phyloP scores from a whole-genome alignment of 2,113 vertebrate species.

The Heterochromis multidens region DNA sequence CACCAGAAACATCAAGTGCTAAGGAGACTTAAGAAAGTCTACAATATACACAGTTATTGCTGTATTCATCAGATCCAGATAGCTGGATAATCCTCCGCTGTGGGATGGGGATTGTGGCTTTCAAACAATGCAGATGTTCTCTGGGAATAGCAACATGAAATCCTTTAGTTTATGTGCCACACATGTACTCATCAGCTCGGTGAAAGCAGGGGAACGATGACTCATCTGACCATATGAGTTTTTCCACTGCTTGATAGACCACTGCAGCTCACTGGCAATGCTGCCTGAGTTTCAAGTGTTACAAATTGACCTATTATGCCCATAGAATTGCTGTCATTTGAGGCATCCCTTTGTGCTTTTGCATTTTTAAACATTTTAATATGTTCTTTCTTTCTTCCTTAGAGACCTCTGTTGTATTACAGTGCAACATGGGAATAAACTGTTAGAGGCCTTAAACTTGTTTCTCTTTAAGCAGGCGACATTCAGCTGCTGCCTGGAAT shows the following conservation, averaged over 20 bases:
- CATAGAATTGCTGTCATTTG: neutral
- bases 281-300: neutral
- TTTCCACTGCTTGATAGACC: constrained; percentile 28
- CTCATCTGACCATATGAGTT: constrained; percentile 37
- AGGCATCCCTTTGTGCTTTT: neutral
- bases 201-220: constrained; percentile 23
- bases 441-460: neutral
- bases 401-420: neutral
- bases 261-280: neutral
- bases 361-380: neutral
- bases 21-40: neutral
- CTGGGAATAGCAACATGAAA: neutral
- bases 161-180: constrained; percentile 1
- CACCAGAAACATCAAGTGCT: neutral
- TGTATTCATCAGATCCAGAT: neutral
- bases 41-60: neutral
- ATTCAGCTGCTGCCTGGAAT: neutral
- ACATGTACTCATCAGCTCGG: constrained; percentile 4
- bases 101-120: neutral
- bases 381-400: neutral
- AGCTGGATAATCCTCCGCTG: neutral
- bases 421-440: neutral
- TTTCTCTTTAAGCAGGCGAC: neutral
- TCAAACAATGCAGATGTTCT: neutral
- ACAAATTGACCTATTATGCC: neutral